A percentile compares a stretch with the other conserved stretches of the same genome.
Evolutionary conservation across 2,797 vertebrate genomes (phyloP).

Genomic region (Sorex maritimensis): DNA sequence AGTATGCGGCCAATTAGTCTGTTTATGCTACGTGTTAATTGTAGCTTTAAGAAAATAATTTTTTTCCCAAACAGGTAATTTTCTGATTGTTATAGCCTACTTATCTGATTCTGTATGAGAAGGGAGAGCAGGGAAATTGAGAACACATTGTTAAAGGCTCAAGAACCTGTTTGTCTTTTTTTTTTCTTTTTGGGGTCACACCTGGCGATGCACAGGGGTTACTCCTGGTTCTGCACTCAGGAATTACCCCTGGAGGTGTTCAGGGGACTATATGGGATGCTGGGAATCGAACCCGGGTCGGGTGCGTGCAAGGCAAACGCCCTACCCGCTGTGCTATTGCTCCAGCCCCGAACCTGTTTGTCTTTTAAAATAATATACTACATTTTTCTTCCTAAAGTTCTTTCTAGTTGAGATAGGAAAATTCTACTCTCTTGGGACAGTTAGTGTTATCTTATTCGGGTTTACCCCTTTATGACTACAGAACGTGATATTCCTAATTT

Average conservation of each 20-base stretch:
- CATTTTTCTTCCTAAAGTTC: too few relatives aligned
- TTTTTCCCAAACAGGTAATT: slow-evolving; percentile 17
- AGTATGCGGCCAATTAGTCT: slow-evolving; percentile 37
- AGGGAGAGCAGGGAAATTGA: too few relatives aligned
- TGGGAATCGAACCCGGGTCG: too few relatives aligned
- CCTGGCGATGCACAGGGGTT: too few relatives aligned
- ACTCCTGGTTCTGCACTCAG: too few relatives aligned
- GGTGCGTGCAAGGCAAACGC: too few relatives aligned
- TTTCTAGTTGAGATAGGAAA: slow-evolving; percentile 43
- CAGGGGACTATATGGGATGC: too few relatives aligned
- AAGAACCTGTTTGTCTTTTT: neutral
- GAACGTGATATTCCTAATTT: slow-evolving; percentile 29
- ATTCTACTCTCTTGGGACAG: slow-evolving; percentile 1
- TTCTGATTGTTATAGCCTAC: slow-evolving; percentile 15
- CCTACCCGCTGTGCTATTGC: neutral
- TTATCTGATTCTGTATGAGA: slow-evolving; percentile 60
- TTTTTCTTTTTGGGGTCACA: too few relatives aligned
- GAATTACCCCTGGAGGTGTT: too few relatives aligned
- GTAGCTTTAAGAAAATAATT: slow-evolving; percentile 45
- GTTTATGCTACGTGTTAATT: slow-evolving; percentile 60
- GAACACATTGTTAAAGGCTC: slow-evolving; percentile 48
- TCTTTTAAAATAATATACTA: too few relatives aligned
- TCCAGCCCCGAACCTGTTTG: neutral
- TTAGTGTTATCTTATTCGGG: neutral
- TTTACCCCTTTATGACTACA: slow-evolving; percentile 47